These are phyloP conservation scores for Labroides dimidiatus DNA, from an alignment of 2,797 vertebrate genomes.

Conservation along the genomic window DNA sequence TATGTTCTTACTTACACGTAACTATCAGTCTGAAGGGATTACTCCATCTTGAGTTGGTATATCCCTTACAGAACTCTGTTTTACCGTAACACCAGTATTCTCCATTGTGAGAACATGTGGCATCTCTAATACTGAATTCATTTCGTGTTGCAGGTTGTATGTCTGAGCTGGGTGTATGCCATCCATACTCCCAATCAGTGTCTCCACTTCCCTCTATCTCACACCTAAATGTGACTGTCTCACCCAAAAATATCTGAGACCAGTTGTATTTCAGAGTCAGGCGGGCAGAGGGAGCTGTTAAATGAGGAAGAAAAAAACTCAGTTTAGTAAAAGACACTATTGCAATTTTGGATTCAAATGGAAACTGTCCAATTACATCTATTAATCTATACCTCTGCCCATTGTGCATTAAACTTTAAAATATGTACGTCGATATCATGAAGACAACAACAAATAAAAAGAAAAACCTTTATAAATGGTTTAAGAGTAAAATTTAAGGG, in stretches of 20 bases:
- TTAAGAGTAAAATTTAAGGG: no score
- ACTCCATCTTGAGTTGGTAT: background rate
- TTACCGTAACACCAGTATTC: background rate
- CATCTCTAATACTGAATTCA: background rate
- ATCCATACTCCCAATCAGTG: background rate
- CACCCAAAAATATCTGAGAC: background rate
- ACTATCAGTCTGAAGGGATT: background rate
- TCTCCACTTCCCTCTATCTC: background rate
- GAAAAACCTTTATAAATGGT: no score
- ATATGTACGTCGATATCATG: no score
- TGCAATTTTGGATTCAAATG: no score
- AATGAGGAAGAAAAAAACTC: background rate
- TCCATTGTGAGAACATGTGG: background rate
- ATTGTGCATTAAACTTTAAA: no score
- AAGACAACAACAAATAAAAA: no score
- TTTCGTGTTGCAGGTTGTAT: background rate
- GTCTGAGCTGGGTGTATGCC: fast-evolving
- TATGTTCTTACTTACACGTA: background rate
- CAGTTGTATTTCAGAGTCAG: background rate
- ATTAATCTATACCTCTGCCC: no score
- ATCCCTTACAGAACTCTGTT: no score
- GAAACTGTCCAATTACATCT: no score
- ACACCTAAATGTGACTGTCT: background rate
- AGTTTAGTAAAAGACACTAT: background rate
- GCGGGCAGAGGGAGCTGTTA: background rate